Base-by-base conservation (phyloP, 1,140 invertebrate species). In the Hyles vespertilio region DNA sequence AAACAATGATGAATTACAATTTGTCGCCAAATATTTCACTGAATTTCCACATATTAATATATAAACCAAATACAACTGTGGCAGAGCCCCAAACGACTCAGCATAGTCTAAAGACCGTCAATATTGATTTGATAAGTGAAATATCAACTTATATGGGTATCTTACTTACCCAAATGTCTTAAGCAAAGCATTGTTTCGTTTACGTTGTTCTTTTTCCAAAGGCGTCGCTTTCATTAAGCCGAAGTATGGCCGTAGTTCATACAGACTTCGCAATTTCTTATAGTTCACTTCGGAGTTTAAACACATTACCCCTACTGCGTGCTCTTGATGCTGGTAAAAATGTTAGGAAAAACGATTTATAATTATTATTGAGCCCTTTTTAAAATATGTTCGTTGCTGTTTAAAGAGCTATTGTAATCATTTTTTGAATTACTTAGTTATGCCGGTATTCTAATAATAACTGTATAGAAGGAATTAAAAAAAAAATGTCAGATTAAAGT, bases 241-340 rank as follows among this genome's bases (percentile, higher is more conserved):
- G 43, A 81, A 91, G 43, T 74, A 79, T 1, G 89, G 72, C 32
- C 58, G 64, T 11, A 84, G 72, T 68, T 91, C 91, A 46, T 83
- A 92, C 75, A 72, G 91, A 82, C 74, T 88, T 81, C 77, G 91
- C 2, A 95, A 78, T n/a, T 90, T 65, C n/a, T 91, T 84, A 51
- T 91, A 88, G 70, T 95, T 92, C 5, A 95, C 84, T 33, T 90
- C 88, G 4, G 83, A 78, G 61, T 91, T 93, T 5, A 94, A 77
- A 49, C 84, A 83, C 82, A 85, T 91, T 3, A 94, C 89, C 0
- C 90, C 91, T 0, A 90, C 88, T 0, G 90, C 87, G 49, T 75
- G 72, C 2, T 83, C 87, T 70, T 77, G 87, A 76, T 84, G 88
- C 80, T 81, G 81, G 71, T 84, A 55, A 36, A 34, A 56, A 47